Evolutionary conservation across 1,140 invertebrate species (phyloP).

Genomic region (Drosophila lini): DNA sequence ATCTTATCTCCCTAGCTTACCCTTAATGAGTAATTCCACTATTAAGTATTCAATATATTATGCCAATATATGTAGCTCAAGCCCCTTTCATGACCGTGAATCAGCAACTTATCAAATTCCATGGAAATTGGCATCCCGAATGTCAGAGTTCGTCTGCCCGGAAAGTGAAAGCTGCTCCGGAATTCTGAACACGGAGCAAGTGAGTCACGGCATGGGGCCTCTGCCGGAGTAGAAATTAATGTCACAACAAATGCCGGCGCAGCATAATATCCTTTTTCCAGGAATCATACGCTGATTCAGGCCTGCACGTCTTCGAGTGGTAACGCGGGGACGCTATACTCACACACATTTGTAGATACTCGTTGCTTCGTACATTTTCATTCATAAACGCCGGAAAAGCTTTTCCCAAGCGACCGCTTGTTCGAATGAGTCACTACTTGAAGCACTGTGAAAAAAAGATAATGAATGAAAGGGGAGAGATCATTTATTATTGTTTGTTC

Average conservation of each 20-base stretch:
- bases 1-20: not conserved
- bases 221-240: slow-evolving; percentile 38
- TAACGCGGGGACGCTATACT: not conserved
- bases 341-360: slow-evolving; percentile 3
- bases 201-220: slow-evolving; percentile 60
- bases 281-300: slow-evolving; percentile 73
- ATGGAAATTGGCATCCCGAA: slow-evolving; percentile 58
- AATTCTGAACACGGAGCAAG: slow-evolving; percentile 34
- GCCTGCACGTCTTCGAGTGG: slow-evolving; percentile 1
- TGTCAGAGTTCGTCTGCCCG: slow-evolving; percentile 62
- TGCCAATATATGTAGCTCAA: not conserved
- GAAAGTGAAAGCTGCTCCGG: slow-evolving; percentile 62
- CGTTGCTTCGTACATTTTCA: slow-evolving; percentile 49
- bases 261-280: slow-evolving; percentile 80
- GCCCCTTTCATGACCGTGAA: slow-evolving; percentile 18
- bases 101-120: slow-evolving; percentile 53
- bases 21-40: slow-evolving; percentile 5
- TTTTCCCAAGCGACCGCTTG: slow-evolving; percentile 34
- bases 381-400: slow-evolving; percentile 74
- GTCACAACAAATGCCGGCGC: slow-evolving; percentile 78
- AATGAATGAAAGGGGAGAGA: not conserved
- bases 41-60: slow-evolving; percentile 9
- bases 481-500: not conserved
- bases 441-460: slow-evolving; percentile 34
- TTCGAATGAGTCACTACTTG: slow-evolving; percentile 45